A percentile compares a stretch with the other conserved stretches of the same genome.
Conservation (phyloP, 92 coral and sea anemone genomes). For the Palythoa heliodiscus region DNA sequence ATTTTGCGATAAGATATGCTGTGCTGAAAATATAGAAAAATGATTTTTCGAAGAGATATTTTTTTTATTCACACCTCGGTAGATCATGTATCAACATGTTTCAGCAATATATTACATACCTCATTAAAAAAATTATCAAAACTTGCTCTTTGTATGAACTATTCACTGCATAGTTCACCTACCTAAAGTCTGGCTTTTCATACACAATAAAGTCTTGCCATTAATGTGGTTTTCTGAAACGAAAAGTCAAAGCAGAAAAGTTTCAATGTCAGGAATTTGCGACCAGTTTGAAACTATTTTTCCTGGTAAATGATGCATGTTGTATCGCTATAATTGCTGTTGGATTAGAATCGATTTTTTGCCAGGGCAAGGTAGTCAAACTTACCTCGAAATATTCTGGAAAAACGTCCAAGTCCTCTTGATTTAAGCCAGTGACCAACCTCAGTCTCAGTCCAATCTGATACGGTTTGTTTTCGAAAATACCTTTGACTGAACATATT, state of each 20-base stretch:
- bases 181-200: constrained; percentile 27
- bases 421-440: constrained; percentile 31
- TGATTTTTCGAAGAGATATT: background rate
- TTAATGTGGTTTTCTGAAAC: constrained; percentile 35
- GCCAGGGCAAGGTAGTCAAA: background rate
- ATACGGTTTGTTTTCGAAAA: constrained; percentile 3
- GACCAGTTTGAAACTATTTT: background rate
- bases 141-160: background rate
- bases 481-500: constrained; percentile 37
- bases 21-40: background rate
- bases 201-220: constrained; percentile 1
- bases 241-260: background rate
- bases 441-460: constrained; percentile 36
- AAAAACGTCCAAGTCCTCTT: constrained; percentile 31
- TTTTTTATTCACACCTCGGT: background rate
- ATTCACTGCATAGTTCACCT: background rate
- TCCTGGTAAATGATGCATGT: background rate
- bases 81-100: background rate
- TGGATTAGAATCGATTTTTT: background rate
- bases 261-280: background rate
- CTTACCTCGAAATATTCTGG: constrained; percentile 25
- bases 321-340: constrained; percentile 18
- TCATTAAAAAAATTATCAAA: background rate
- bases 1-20: background rate
- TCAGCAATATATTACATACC: background rate